These are phyloP conservation scores for Neoniphon sammara DNA, from an alignment of 2,797 vertebrate species.

Conservation along the genomic window DNA sequence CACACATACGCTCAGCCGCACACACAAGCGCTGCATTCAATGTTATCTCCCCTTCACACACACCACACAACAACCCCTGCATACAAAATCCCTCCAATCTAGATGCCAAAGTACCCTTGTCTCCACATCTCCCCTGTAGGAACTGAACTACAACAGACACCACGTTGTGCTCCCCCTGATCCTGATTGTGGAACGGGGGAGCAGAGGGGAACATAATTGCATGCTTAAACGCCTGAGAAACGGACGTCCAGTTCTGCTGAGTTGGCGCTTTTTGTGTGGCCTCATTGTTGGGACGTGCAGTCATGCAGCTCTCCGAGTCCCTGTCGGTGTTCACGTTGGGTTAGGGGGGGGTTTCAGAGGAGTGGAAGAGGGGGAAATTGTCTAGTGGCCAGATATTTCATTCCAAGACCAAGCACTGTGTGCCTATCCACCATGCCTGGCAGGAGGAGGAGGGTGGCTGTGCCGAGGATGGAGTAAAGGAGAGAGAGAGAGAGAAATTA, in stretches of 20 bases:
- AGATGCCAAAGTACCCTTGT: conserved; percentile 42
- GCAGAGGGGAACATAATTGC: conserved; percentile 78
- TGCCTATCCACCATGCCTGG: conserved; percentile 57
- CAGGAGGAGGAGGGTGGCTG: conserved; percentile 38
- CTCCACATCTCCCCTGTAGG: conserved; percentile 47
- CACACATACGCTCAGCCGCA: not conserved
- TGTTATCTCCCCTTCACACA: conserved; percentile 38
- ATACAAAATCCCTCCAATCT: conserved; percentile 50
- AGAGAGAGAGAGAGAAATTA: conserved; percentile 41
- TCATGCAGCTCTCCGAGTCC: conserved; percentile 80
- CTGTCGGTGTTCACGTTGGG: conserved; percentile 72
- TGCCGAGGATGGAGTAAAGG: conserved; percentile 56
- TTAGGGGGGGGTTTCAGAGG: conserved; percentile 67
- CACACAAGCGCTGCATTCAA: not conserved
- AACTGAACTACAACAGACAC: conserved; percentile 60
- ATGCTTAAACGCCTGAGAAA: conserved; percentile 82
- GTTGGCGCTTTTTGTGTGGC: conserved; percentile 80
- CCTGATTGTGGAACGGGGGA: conserved; percentile 69
- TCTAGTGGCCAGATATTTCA: conserved; percentile 70
- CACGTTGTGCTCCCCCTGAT: conserved; percentile 63
- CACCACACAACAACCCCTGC: conserved; percentile 13
- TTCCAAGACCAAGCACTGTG: conserved; percentile 70
- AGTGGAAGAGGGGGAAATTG: conserved; percentile 68
- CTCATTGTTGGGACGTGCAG: conserved; percentile 83
- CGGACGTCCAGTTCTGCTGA: conserved; percentile 82